Evolutionary conservation across 2,888 invertebrate genomes (phyloP).

Genomic region (Lumbricus terrestris): DNA sequence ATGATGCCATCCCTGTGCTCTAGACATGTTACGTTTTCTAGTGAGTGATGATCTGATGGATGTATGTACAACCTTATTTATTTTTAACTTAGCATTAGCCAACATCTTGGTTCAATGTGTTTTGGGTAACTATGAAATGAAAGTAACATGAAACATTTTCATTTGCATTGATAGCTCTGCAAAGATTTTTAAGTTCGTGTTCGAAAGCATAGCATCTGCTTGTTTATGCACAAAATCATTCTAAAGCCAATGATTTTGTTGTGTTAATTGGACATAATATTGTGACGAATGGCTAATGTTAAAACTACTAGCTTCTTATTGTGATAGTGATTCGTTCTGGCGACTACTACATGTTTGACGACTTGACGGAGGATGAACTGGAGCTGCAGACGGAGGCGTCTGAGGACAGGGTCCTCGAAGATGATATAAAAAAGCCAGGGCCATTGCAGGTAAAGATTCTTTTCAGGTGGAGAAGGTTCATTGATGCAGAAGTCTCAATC

Average conservation of each 20-base stretch:
- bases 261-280: not conserved
- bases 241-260: no score
- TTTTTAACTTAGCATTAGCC: not conserved
- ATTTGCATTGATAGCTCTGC: not conserved
- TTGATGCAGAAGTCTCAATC: no score
- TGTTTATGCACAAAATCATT: no score
- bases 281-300: not conserved
- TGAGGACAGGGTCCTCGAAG: constrained; percentile 24
- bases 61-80: no score
- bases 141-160: no score
- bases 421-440: constrained; percentile 43
- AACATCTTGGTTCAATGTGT: not conserved
- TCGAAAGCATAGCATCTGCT: no score
- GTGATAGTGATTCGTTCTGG: constrained; percentile 89
- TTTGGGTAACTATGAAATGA: not conserved
- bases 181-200: not conserved
- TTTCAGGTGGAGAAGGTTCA: no score
- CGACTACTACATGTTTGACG: constrained; percentile 99
- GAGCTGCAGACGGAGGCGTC: constrained; percentile 34
- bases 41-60: not conserved
- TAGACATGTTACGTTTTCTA: not conserved
- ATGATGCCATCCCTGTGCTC: not conserved
- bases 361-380: constrained; percentile 73
- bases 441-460: constrained; percentile 51
- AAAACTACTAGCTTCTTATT: not conserved